phyloP scores from a whole-genome alignment of 2,888 invertebrate genomes.

The Cyclophora punctaria region DNA sequence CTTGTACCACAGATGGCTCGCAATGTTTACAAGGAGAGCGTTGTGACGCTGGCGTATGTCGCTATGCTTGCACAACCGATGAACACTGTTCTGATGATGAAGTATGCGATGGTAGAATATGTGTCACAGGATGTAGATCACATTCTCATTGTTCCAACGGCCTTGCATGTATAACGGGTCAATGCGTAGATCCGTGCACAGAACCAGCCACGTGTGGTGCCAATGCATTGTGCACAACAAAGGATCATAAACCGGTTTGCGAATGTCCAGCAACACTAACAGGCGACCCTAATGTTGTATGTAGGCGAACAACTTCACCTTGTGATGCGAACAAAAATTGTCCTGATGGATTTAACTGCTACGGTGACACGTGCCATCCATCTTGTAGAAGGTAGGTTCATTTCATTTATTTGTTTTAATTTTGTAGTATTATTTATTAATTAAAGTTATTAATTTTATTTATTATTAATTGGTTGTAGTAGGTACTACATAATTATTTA shows the following conservation, averaged over 20 bases:
- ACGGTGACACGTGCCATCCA: slow-evolving; percentile 84
- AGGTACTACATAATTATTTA: neutral
- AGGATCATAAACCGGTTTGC: slow-evolving; percentile 84
- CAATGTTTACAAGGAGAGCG: slow-evolving; percentile 90
- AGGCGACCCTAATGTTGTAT: slow-evolving; percentile 84
- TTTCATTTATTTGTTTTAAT: too few relatives aligned
- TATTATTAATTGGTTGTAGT: neutral
- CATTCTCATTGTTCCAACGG: slow-evolving; percentile 84
- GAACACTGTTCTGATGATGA: slow-evolving; percentile 91
- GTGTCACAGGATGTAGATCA: slow-evolving; percentile 86
- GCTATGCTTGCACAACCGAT: slow-evolving; percentile 87
- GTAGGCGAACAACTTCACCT: slow-evolving; percentile 78
- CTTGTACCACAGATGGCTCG: slow-evolving; percentile 81
- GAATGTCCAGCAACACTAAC: slow-evolving; percentile 80
- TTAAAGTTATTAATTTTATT: neutral
- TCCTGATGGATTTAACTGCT: slow-evolving; percentile 81
- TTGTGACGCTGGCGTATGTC: slow-evolving; percentile 84
- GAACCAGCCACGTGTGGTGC: slow-evolving; percentile 88
- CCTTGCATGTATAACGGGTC: slow-evolving; percentile 84
- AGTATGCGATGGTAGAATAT: slow-evolving; percentile 87
- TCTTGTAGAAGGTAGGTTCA: slow-evolving; percentile 80
- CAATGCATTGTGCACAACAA: slow-evolving; percentile 83
- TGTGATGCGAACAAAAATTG: slow-evolving; percentile 83
- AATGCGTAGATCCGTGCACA: slow-evolving; percentile 85
- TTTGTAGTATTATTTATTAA: neutral